Base-by-base conservation (phyloP, 2,113 vertebrate genomes). In the Apodemus sylvaticus region DNA sequence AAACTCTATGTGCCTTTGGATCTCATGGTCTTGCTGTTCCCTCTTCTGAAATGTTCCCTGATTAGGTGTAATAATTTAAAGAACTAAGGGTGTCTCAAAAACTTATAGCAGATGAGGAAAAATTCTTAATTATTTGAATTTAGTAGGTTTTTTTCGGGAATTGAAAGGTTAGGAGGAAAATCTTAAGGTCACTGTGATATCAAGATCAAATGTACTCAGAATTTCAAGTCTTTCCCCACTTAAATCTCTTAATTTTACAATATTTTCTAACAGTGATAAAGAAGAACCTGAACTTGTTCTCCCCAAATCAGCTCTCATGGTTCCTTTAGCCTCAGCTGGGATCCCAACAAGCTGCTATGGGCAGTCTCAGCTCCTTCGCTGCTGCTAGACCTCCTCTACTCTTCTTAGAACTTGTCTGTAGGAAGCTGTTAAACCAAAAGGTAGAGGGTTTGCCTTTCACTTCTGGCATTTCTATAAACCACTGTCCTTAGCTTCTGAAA, bases 401-500 rank as follows among this genome's bases (percentile, higher is more conserved):
- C 86, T 16, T 19, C 68, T 68, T 48, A 24, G 86, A 74, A 93
- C 36, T 68, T 68, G 66, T 36, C 66, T 36, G 34, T 36, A 48
- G 64, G 85, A 45, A 96, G 66, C 77, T 71, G 36, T 26, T 68
- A 70, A 73, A 39, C 53, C 66, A 13, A n/a, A 42, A 70, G 42
- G 36, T 0, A 34, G 17, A 26, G 90, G 92, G 82, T 76, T 89
- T 58, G 92, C 62, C 86, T 94, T 95, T 79, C 90, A 53, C 24
- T 76, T 88, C 70, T 95, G 93, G 51, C 62, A 89, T 89, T 90
- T 74, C 71, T 96, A 22, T 86, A 95, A 97, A 97, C 97, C 97
- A 96, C 95, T 90, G 94, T 81, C 94, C 93, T 91, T 76, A 64
- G 95, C 48, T 95, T 36, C 74, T 73, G 48, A 90, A 82, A 91